These are phyloP conservation scores for Pangasius sanitwongsei DNA, from an alignment of 2,797 vertebrate species.

Conservation along the genomic window DNA sequence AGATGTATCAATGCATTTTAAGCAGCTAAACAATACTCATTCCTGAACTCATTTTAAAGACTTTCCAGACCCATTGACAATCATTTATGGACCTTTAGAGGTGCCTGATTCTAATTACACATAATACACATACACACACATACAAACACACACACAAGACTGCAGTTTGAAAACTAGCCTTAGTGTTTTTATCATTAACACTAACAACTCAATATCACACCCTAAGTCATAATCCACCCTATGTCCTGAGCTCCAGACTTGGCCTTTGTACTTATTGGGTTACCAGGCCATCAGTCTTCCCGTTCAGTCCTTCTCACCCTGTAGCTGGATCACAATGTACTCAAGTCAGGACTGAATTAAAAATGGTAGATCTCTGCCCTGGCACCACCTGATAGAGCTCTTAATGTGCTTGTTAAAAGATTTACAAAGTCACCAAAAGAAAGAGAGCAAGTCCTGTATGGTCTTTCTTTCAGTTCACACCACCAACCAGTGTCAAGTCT, in stretches of 20 bases:
- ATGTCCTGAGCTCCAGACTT: constrained; percentile 19
- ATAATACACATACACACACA: neutral
- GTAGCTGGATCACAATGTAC: constrained; percentile 38
- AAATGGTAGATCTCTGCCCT: constrained; percentile 26
- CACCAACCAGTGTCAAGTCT: neutral
- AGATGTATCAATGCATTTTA: neutral
- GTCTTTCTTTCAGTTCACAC: neutral
- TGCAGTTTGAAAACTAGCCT: neutral
- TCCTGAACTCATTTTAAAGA: neutral
- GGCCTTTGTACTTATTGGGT: constrained; percentile 39
- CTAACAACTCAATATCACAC: neutral
- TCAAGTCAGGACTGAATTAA: constrained; percentile 8
- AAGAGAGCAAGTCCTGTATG: neutral
- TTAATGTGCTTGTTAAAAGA: constrained; percentile 29
- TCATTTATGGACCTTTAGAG: neutral
- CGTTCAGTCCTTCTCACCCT: neutral
- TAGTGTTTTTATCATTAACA: neutral
- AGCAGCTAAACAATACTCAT: neutral
- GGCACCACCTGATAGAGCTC: neutral
- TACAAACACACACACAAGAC: neutral
- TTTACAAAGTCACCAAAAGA: neutral
- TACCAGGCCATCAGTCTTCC: constrained; percentile 21
- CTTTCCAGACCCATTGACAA: neutral
- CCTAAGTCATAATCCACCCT: neutral
- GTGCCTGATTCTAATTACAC: too few relatives aligned